Evolutionary conservation across 2,797 vertebrate species (phyloP), one percentile per base, ranked within the genome.

Genomic region (Urocyon cinereoargenteus): DNA sequence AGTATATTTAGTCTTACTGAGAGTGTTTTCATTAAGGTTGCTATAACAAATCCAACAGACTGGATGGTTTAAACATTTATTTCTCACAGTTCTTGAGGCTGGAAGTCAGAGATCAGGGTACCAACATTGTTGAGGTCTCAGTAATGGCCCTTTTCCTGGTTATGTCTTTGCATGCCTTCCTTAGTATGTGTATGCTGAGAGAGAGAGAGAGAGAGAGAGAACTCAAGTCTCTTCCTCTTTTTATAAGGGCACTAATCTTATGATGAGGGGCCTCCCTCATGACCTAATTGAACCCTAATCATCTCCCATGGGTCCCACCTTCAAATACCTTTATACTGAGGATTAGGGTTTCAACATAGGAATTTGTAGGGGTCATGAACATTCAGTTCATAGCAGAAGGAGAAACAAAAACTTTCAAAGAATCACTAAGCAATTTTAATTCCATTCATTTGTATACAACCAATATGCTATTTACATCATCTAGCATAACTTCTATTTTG

Each of bases 351-450:
- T 88, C 70, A 49, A 0, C 21, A 49, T 75, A 49, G 9, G 28
- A 59, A 73, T 45, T 73, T 18, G 57, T 40, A 28, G 55, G 19
- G 8, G 19, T 31, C 70, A 61, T 2, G 73, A 73, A 31, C 6
- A n/a, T 86, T 86, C 45, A 70, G 26, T 59, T 61, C 28, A 6
- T 61, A 75, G 21, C 21, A 77, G 36, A 49, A 19, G 45, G 36
- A 79, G 72, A 95, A 91, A 59, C 68, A 83, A 89, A 53, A 73
- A 53, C 14, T 85, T 92, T 55, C 26, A 81, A 72, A 75, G 21
- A 95, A 73, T 68, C 73, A 90, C 28, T 73, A 68, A 92, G 49
- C 53, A 90, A 66, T 86, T 95, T 96, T 84, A 84, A 31, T 78
- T 73, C 26, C 19, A 81, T 85, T 91, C 24, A 19, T 83, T 77